A percentile compares a stretch with the other conserved stretches of the same genome.
Conservation (phyloP, 1,140 invertebrate species). For the Tetranychus urticae region DNA sequence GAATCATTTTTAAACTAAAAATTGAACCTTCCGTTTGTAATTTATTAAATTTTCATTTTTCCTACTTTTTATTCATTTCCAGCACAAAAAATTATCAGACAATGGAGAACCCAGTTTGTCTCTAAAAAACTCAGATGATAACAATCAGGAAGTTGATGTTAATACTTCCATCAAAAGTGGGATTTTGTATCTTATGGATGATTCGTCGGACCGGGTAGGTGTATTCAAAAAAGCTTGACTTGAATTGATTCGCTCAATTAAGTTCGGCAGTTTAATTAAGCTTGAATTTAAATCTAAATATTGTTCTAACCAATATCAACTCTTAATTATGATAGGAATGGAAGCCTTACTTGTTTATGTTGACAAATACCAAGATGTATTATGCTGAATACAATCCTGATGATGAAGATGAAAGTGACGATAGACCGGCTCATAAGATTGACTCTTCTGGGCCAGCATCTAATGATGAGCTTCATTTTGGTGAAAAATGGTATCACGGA, state of each 20-base stretch:
- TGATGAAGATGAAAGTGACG: conserved; percentile 32
- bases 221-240: conserved; percentile 8
- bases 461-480: conserved; percentile 61
- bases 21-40: not conserved
- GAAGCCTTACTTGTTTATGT: conserved; percentile 84
- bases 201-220: conserved; percentile 36
- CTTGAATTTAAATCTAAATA: not conserved
- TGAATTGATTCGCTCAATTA: not conserved
- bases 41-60: not conserved
- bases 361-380: conserved; percentile 63
- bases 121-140: conserved; percentile 25
- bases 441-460: not conserved
- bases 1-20: not conserved
- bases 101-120: conserved; percentile 29
- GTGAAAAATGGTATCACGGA: conserved; percentile 80
- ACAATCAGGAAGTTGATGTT: conserved; percentile 44
- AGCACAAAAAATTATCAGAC: conserved; percentile 76
- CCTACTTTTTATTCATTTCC: not conserved
- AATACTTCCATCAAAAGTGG: conserved; percentile 76
- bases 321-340: conserved; percentile 26
- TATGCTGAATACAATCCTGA: conserved; percentile 40
- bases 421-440: conserved; percentile 18
- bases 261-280: not conserved
- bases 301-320: not conserved
- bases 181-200: conserved; percentile 64